These are phyloP conservation scores for Rhizoglyphus robini DNA, from an alignment of 1,140 invertebrate species.

Conservation along the genomic window DNA sequence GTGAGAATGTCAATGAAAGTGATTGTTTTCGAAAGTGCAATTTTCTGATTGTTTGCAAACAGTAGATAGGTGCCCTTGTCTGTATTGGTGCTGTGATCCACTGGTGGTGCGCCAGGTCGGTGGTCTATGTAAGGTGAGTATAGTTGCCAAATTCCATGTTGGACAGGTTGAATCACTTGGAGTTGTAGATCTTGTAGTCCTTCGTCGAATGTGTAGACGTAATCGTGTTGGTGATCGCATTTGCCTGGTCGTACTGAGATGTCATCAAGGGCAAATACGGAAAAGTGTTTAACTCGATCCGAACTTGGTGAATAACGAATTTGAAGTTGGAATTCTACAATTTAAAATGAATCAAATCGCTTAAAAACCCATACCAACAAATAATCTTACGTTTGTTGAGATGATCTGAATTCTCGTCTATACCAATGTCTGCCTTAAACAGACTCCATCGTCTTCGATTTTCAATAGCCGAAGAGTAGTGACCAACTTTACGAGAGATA, in stretches of 20 bases:
- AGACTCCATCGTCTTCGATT: background rate
- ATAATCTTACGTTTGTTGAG: no score
- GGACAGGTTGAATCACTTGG: background rate
- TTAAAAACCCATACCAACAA: no score
- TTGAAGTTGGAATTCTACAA: no score
- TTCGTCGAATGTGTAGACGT: background rate
- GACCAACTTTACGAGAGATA: background rate
- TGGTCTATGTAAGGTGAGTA: background rate
- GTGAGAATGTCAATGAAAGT: background rate
- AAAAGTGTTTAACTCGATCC: background rate
- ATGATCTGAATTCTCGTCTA: background rate
- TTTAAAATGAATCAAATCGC: no score
- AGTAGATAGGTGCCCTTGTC: background rate
- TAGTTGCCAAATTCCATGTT: background rate
- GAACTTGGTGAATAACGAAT: background rate
- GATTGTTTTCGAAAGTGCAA: background rate
- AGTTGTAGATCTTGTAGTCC: background rate
- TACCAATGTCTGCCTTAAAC: background rate
- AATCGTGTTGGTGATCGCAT: background rate
- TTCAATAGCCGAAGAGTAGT: background rate
- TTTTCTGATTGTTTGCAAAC: background rate
- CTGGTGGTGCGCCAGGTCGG: background rate
- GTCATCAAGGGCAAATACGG: slow-evolving; percentile 20
- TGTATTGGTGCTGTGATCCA: background rate
- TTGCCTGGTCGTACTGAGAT: slow-evolving; percentile 3